Evolutionary conservation across 2,888 invertebrate genomes (phyloP).

Genomic region (Charanyca ferruginea): DNA sequence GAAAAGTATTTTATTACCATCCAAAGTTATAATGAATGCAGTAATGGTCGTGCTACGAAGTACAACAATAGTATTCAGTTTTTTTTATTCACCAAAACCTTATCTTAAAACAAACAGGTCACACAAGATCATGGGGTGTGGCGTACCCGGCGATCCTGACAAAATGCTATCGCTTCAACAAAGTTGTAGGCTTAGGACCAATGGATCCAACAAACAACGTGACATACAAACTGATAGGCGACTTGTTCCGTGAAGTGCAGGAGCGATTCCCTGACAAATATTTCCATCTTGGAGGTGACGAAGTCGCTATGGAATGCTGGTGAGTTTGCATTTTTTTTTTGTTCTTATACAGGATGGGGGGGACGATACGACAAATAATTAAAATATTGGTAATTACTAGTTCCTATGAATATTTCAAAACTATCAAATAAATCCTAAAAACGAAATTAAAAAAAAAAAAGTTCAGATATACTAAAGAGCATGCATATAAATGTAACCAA

Average conservation of each 20-base stretch:
- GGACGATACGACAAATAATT: no score
- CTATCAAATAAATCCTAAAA: no score
- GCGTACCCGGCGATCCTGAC: slow-evolving; percentile 94
- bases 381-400: no score
- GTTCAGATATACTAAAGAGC: no score
- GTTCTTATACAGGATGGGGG: no score
- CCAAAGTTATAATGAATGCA: no score
- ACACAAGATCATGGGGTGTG: slow-evolving; percentile 96
- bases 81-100: neutral
- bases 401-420: no score
- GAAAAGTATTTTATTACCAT: no score
- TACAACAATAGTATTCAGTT: no score
- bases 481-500: no score
- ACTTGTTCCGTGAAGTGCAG: slow-evolving; percentile 93
- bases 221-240: slow-evolving; percentile 93
- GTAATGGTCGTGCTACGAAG: no score
- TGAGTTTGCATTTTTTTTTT: slow-evolving; percentile 74
- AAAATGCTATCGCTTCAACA: slow-evolving; percentile 90
- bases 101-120: slow-evolving; percentile 78
- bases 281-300: slow-evolving; percentile 98
- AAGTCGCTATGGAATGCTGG: slow-evolving; percentile 96
- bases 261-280: slow-evolving; percentile 95
- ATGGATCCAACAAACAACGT: slow-evolving; percentile 93
- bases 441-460: no score
- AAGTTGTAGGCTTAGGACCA: slow-evolving; percentile 93